Evolutionary conservation across 2,797 vertebrate genomes (phyloP).

Genomic region (Hoplostethus atlanticus): DNA sequence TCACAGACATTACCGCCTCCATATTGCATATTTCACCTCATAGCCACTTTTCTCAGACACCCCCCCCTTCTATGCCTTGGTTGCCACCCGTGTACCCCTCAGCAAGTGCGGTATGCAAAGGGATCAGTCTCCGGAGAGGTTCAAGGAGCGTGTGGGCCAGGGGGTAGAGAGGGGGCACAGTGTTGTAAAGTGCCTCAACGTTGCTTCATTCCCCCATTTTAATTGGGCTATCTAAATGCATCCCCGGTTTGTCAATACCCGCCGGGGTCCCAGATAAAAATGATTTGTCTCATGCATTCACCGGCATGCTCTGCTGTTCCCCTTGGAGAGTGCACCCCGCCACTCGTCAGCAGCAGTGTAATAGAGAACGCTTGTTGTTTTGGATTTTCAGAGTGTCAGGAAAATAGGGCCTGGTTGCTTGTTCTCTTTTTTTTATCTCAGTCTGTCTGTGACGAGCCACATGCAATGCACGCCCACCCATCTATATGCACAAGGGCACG

Average conservation of each 20-base stretch:
- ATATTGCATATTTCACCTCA: conserved; percentile 54
- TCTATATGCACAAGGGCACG: conserved; percentile 5
- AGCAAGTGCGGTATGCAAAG: conserved; percentile 42
- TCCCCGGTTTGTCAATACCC: conserved; percentile 86
- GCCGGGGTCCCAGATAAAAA: conserved; percentile 84
- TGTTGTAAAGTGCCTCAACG: conserved; percentile 75
- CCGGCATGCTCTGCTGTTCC: conserved; percentile 74
- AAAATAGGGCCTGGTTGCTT: conserved; percentile 31
- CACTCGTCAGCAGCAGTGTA: conserved; percentile 72
- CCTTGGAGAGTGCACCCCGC: conserved; percentile 66
- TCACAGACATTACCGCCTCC: conserved; percentile 25
- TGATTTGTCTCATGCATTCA: conserved; percentile 85
- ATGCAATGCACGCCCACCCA: conserved; percentile 10
- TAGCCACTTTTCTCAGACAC: conserved; percentile 48
- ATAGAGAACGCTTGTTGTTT: conserved; percentile 75
- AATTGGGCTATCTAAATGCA: conserved; percentile 90
- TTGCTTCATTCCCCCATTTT: conserved; percentile 85
- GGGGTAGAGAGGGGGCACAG: conserved; percentile 67
- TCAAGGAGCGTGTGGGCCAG: conserved; percentile 46
- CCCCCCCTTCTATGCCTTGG: conserved; percentile 46
- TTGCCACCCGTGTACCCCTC: conserved; percentile 38
- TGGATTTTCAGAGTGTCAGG: conserved; percentile 59
- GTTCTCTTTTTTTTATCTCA: conserved; percentile 7
- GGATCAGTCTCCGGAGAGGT: conserved; percentile 67
- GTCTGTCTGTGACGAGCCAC: conserved; percentile 26